Evolutionary conservation across 2,113 vertebrate species (phyloP), one percentile per base, ranked within the genome.

Genomic region (Hipposideros armiger): DNA sequence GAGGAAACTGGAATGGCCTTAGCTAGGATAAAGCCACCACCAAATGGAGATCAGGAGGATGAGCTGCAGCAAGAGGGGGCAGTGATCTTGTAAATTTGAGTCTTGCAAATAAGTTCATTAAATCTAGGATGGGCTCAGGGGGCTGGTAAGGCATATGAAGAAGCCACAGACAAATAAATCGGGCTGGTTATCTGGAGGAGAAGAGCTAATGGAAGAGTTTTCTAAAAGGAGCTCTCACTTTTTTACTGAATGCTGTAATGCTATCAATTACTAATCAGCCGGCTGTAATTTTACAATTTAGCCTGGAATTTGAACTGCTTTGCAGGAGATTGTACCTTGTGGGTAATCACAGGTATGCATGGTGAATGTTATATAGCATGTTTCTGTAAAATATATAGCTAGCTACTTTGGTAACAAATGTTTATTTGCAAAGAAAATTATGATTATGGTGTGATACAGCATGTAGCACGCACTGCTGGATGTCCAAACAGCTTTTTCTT

Each of bases 391-490:
- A 86, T 69, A 50, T 32, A 58, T 30, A 86, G 64, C 56, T 88
- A 87, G 72, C 70, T 89, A 62, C 52, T 95, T 93, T 88, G 45
- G 87, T 67, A 90, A 78, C 66, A 67, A 88, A 95, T 47, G 19
- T 93, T 90, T 77, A 95, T 92, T 87, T 85, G 47, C 67, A 87
- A 95, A 94, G 93, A 81, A 95, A 97, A 94, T 76, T 40, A 62
- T 3, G 42, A 70, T 32, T 81, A 72, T 60, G 66, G 47, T 93
- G 58, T 22, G 13, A 81, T n/a, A 30, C 17, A 72, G 52, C 30
- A 66, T 8, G 58, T 11, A 40, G 36, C n/a, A 83, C 54, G 42
- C 28, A 4, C 70, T 10, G 56, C 28, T 67, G 32, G 30, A 67
- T 87, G 81, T 87, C 58, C 76, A 45, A 91, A 64, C 42, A 77